These are phyloP conservation scores for Schizopygopsis malacanthus DNA, from an alignment of 2,797 vertebrate genomes.

Conservation along the genomic window DNA sequence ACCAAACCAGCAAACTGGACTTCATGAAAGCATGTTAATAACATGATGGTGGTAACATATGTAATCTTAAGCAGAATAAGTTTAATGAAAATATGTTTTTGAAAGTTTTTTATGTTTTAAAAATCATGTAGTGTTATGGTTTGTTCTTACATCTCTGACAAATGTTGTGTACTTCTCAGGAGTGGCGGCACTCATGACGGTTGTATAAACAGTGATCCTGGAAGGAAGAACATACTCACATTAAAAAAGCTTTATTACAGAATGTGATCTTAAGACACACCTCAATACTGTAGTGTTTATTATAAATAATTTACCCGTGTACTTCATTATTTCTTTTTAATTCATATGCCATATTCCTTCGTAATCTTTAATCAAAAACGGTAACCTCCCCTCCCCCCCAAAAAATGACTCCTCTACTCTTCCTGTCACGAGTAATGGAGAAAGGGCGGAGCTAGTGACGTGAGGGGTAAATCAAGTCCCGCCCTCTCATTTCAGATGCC, in stretches of 20 bases:
- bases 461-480: too few species aligned
- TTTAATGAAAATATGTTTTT: neutral
- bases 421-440: too few species aligned
- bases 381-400: too few species aligned
- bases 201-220: constrained; percentile 79
- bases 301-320: too few species aligned
- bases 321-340: too few species aligned
- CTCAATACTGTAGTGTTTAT: neutral
- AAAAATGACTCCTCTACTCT: too few species aligned
- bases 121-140: neutral
- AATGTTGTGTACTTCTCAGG: constrained; percentile 73
- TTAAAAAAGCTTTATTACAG: neutral
- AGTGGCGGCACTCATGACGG: constrained; percentile 76
- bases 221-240: neutral
- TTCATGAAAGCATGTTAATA: neutral
- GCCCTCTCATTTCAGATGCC: too few species aligned
- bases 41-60: neutral
- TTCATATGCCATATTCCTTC: too few species aligned
- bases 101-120: too few species aligned
- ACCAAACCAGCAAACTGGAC: neutral
- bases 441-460: too few species aligned
- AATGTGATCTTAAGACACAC: neutral
- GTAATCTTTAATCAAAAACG: too few species aligned
- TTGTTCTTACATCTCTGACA: constrained; percentile 64
- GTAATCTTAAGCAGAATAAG: neutral